phyloP scores from a whole-genome alignment of 1,140 invertebrate genomes.

The Sitobion miscanthi region DNA sequence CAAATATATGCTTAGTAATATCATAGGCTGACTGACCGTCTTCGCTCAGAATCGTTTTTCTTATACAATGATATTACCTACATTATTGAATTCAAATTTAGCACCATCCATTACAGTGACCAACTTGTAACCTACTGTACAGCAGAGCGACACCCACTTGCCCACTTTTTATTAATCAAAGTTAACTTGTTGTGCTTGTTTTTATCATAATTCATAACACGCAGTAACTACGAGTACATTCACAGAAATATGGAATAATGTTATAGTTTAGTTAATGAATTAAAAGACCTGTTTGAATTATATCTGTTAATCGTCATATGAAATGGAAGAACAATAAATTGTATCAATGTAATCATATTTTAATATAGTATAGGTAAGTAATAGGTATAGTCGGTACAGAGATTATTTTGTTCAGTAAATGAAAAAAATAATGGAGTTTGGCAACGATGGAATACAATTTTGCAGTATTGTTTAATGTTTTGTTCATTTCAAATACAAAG shows the following conservation, averaged over 20 bases:
- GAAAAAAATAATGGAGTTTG: not conserved
- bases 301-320: not conserved
- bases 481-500: not conserved
- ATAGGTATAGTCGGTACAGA: no score
- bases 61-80: no score
- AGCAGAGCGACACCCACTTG: no score
- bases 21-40: no score
- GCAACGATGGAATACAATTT: not conserved
- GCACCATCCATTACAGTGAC: no score
- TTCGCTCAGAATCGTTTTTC: no score
- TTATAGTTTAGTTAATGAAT: not conserved
- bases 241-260: not conserved
- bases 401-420: not conserved
- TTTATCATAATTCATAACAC: not conserved
- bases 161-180: not conserved
- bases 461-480: slow-evolving; percentile 14
- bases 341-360: no score
- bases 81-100: no score
- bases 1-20: no score
- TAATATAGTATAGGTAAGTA: no score
- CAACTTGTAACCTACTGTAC: no score
- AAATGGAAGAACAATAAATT: not conserved
- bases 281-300: not conserved
- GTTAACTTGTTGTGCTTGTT: not conserved
- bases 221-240: not conserved